phyloP scores from a whole-genome alignment of 1,140 invertebrate genomes.

The Acyrthosiphon pisum region DNA sequence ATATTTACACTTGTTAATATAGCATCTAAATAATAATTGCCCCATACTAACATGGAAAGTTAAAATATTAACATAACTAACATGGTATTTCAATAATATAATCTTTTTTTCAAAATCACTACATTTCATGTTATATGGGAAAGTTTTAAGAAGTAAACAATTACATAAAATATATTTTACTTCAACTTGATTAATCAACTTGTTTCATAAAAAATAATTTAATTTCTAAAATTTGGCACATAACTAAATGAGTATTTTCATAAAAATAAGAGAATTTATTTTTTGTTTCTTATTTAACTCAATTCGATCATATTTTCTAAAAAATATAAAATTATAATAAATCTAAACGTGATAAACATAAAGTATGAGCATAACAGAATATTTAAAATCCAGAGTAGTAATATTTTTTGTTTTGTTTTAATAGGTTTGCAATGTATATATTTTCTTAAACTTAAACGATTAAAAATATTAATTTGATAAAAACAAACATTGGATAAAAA shows the following conservation, averaged over 20 bases:
- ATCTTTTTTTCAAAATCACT: constrained; percentile 15
- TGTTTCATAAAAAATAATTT: constrained; percentile 3
- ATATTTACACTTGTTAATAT: constrained; percentile 49
- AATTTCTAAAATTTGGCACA: constrained; percentile 2
- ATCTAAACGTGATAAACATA: constrained; percentile 2
- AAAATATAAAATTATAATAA: background rate
- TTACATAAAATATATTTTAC: background rate
- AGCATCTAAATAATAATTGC: background rate
- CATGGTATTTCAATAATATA: constrained; percentile 38
- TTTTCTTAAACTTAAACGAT: background rate
- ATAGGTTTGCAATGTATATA: background rate
- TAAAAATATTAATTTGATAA: background rate
- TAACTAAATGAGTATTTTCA: constrained; percentile 37
- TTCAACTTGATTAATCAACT: background rate
- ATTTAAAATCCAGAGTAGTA: background rate
- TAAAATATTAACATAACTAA: background rate
- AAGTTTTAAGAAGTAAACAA: background rate
- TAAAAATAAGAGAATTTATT: constrained; percentile 27
- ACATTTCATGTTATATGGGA: constrained; percentile 5
- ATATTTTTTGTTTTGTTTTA: background rate
- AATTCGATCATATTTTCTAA: constrained; percentile 9
- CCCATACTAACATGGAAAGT: background rate
- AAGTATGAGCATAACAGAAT: background rate
- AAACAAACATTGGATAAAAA: background rate
- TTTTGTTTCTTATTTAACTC: constrained; percentile 11